Evolutionary conservation across 2,797 vertebrate species (phyloP).

Genomic region (Pangasius krempfi): DNA sequence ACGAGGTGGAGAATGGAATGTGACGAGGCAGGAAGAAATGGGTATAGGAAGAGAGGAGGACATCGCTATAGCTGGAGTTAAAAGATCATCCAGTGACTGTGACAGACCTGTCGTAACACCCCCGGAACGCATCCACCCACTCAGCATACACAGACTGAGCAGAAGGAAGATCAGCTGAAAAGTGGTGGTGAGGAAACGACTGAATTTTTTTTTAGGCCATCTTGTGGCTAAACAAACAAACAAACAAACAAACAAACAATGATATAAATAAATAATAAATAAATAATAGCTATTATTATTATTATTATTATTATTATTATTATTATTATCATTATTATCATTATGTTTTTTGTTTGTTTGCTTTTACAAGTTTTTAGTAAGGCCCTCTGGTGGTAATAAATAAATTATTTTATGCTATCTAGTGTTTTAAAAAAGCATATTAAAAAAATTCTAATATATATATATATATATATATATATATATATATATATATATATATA

Average conservation of each 20-base stretch:
- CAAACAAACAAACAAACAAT: not conserved
- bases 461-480: too few relatives aligned
- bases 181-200: conserved; percentile 4
- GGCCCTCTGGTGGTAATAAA: conserved; percentile 32
- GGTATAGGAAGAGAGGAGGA: conserved; percentile 3
- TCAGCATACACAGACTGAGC: conserved; percentile 33
- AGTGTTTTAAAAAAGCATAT: not conserved
- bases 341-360: not conserved
- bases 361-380: not conserved
- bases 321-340: not conserved
- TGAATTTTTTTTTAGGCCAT: not conserved
- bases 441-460: not conserved
- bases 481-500: too few relatives aligned
- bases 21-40: not conserved
- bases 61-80: conserved; percentile 14
- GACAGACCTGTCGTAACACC: conserved; percentile 54
- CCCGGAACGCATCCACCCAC: conserved; percentile 32
- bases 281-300: not conserved
- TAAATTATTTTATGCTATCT: not conserved
- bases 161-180: conserved; percentile 19
- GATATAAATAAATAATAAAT: not conserved
- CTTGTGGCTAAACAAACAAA: not conserved
- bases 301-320: not conserved
- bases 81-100: conserved; percentile 46
- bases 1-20: not conserved